Evolutionary conservation across 2,888 invertebrate species (phyloP).

Genomic region (Hirtodrosophila trivittata): DNA sequence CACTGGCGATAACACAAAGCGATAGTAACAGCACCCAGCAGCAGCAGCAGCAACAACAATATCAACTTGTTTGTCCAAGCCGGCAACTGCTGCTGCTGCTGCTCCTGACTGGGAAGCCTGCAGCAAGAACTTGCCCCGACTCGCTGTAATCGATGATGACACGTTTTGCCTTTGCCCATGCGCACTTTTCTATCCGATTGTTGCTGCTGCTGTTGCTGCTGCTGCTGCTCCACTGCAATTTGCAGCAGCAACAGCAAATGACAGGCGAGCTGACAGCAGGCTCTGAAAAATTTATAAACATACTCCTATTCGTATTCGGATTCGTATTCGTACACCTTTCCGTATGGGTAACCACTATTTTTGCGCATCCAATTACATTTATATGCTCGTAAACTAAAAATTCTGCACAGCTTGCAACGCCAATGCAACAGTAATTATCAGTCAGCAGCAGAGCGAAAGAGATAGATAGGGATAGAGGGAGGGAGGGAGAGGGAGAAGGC

Average conservation of each 20-base stretch:
- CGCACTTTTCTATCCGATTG: slow-evolving; percentile 49
- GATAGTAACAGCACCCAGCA: slow-evolving; percentile 53
- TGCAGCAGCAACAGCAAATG: slow-evolving; percentile 46
- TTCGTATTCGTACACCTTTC: slow-evolving; percentile 28
- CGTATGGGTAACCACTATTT: slow-evolving; percentile 61
- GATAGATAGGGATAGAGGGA: background rate
- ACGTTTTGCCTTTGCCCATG: slow-evolving; percentile 76
- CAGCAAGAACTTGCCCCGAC: slow-evolving; percentile 23
- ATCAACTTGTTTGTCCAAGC: slow-evolving; percentile 61
- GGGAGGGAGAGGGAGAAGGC: background rate
- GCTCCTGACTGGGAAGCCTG: slow-evolving; percentile 18
- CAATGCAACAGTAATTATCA: slow-evolving; percentile 62
- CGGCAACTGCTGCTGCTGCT: slow-evolving; percentile 6
- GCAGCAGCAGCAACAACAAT: slow-evolving; percentile 44
- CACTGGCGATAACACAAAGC: slow-evolving; percentile 69
- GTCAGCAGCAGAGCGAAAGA: background rate
- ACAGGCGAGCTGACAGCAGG: slow-evolving; percentile 37
- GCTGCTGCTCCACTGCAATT: slow-evolving; percentile 53
- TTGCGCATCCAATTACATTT: slow-evolving; percentile 82
- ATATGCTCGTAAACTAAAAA: slow-evolving; percentile 80
- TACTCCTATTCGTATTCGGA: slow-evolving; percentile 3
- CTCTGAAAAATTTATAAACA: slow-evolving; percentile 56
- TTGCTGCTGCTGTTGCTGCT: slow-evolving; percentile 16
- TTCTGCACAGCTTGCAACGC: slow-evolving; percentile 65
- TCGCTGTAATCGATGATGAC: slow-evolving; percentile 77